These are phyloP conservation scores for Cettia cetti DNA, from an alignment of 2,113 vertebrate species.

Conservation along the genomic window DNA sequence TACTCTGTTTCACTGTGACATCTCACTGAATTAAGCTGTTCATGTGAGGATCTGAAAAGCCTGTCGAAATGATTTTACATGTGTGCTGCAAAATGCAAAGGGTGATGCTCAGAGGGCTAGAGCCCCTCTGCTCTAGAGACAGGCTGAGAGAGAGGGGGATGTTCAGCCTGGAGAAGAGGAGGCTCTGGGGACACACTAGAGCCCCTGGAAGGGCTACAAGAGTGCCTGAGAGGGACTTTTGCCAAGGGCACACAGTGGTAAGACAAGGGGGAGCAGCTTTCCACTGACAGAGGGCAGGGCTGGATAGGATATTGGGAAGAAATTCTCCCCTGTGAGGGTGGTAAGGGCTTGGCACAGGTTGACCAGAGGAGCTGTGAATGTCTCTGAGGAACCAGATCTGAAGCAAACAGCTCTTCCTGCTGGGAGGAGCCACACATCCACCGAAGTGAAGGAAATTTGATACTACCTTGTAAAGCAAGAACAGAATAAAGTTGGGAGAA, in stretches of 20 bases:
- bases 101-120: neutral
- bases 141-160: neutral
- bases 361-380: neutral
- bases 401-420: neutral
- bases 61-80: neutral
- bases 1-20: neutral
- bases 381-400: neutral
- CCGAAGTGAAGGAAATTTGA: fast-evolving
- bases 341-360: neutral
- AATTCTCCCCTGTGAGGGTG: neutral
- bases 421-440: neutral
- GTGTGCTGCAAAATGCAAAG: neutral
- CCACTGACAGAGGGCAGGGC: neutral
- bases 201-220: neutral
- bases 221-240: neutral
- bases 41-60: neutral
- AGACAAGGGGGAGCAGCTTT: neutral
- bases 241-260: neutral
- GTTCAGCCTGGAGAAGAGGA: neutral
- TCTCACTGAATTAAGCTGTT: neutral
- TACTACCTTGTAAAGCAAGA: neutral
- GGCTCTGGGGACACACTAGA: neutral
- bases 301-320: neutral
- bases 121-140: neutral
- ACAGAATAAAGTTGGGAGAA: neutral